Evolutionary conservation across 1,140 invertebrate genomes (phyloP).

Genomic region (Laupala kohalensis): DNA sequence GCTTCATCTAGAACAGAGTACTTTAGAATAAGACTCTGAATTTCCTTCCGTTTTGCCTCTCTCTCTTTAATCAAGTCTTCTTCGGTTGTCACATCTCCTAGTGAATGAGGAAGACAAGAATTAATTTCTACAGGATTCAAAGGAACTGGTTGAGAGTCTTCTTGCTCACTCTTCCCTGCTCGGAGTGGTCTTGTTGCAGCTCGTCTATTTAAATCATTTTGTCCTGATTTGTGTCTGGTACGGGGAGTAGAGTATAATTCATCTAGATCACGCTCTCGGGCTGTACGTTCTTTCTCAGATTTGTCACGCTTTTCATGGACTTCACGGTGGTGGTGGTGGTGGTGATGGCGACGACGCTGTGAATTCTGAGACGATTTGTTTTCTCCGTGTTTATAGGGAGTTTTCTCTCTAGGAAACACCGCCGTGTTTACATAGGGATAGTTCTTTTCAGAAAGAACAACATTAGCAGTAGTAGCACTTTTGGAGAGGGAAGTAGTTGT

Average conservation of each 20-base stretch:
- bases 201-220: background rate
- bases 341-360: conserved; percentile 15
- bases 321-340: conserved; percentile 20
- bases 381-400: conserved; percentile 34
- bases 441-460: conserved; percentile 49
- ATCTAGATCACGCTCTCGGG: too few relatives aligned
- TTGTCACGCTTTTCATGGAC: conserved; percentile 3
- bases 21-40: conserved; percentile 62
- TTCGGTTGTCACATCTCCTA: conserved; percentile 22
- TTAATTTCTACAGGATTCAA: conserved; percentile 8
- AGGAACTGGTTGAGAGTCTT: background rate
- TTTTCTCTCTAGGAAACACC: conserved; percentile 39
- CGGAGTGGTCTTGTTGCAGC: conserved; percentile 1
- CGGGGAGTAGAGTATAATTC: background rate
- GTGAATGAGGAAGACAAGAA: background rate
- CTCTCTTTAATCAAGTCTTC: conserved; percentile 42
- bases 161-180: conserved; percentile 12
- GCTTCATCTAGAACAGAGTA: conserved; percentile 57
- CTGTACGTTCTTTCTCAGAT: background rate
- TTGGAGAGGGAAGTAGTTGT: conserved; percentile 30
- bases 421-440: conserved; percentile 39
- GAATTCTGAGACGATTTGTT: background rate
- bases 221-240: conserved; percentile 11
- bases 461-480: conserved; percentile 43
- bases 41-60: conserved; percentile 63